These are phyloP conservation scores for Mus spretus DNA, from an alignment of 2,797 vertebrate genomes.

Conservation along the genomic window DNA sequence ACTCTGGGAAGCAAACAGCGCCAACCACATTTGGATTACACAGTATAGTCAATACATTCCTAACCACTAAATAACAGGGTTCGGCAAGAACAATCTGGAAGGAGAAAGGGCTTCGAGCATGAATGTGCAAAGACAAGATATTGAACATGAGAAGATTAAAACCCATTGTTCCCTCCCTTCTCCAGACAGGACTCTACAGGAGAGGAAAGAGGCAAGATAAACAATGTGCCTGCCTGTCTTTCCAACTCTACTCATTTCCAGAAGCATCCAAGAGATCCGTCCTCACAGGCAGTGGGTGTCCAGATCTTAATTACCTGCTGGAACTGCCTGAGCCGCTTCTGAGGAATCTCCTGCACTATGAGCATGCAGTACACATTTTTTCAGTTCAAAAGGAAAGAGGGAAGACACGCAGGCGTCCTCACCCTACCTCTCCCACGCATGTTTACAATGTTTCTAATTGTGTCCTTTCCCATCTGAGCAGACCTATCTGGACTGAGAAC, in stretches of 20 bases:
- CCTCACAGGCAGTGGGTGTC: neutral
- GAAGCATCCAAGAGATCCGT: neutral
- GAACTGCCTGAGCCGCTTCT: neutral
- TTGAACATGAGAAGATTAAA: constrained; percentile 1
- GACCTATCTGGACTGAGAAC: neutral
- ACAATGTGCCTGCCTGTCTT: neutral
- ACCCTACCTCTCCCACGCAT: neutral
- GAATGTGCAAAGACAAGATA: constrained; percentile 36
- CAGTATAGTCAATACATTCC: neutral
- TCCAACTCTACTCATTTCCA: neutral
- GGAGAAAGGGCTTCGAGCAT: constrained; percentile 33
- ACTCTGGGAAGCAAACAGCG: constrained; percentile 67
- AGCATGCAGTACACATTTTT: neutral
- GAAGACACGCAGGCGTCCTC: neutral
- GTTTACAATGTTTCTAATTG: constrained; percentile 23
- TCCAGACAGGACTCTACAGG: neutral
- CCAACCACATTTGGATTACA: constrained; percentile 32
- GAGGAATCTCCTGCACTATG: neutral
- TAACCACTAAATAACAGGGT: constrained; percentile 45
- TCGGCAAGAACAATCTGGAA: constrained; percentile 40
- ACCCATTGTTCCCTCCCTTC: neutral
- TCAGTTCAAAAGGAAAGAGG: neutral
- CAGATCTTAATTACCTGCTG: constrained; percentile 5
- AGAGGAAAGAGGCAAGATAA: constrained; percentile 40
- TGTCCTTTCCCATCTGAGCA: constrained; percentile 17